These are phyloP conservation scores for Mechanitis mazaeus DNA, from an alignment of 2,888 invertebrate genomes.

Conservation along the genomic window DNA sequence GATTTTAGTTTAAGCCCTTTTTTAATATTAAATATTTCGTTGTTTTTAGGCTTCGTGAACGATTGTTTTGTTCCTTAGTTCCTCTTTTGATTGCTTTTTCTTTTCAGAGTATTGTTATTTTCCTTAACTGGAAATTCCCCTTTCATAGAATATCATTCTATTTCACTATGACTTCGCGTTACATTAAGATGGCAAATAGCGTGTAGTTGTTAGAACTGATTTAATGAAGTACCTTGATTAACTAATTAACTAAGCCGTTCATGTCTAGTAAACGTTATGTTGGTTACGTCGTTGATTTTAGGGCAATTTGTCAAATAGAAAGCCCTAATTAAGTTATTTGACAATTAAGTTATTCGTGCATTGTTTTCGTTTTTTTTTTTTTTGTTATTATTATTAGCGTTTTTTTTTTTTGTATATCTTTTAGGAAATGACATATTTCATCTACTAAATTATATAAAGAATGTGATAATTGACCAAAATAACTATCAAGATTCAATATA, in stretches of 20 bases:
- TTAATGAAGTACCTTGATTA: constrained; percentile 35
- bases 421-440: too few species aligned
- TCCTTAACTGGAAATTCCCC: background rate
- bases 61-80: constrained; percentile 4
- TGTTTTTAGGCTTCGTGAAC: constrained; percentile 2
- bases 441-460: too few species aligned
- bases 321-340: background rate
- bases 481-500: too few species aligned
- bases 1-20: constrained; percentile 9
- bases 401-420: too few species aligned
- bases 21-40: constrained; percentile 1
- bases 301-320: constrained; percentile 11
- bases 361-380: constrained; percentile 22
- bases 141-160: constrained; percentile 7
- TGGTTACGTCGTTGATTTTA: constrained; percentile 17
- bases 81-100: constrained; percentile 5
- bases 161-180: constrained; percentile 19
- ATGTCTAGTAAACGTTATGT: constrained; percentile 29
- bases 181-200: constrained; percentile 32
- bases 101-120: constrained; percentile 2
- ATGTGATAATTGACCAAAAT: too few species aligned
- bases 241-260: constrained; percentile 36
- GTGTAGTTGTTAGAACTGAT: constrained; percentile 29
- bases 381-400: constrained; percentile 27
- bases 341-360: too few species aligned